A percentile compares a stretch with the other conserved stretches of the same genome.
Conservation (phyloP, 2,797 vertebrate genomes). For the Epinephelus malabaricus region DNA sequence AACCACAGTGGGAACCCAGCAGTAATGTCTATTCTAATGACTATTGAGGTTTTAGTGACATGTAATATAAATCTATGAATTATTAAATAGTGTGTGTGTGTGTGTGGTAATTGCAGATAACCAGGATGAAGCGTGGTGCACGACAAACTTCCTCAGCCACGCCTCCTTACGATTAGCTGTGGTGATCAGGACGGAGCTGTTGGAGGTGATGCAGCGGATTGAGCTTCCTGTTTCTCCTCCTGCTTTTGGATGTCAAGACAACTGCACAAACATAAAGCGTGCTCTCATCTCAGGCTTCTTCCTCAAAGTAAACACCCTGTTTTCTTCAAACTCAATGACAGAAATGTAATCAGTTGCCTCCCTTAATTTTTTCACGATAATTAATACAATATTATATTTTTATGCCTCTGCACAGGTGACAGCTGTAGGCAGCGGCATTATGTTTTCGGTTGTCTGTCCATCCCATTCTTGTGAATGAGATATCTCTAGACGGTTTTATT, state of each 20-base stretch:
- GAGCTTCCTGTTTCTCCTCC: constrained; percentile 94
- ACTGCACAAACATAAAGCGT: constrained; percentile 91
- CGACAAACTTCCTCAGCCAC: constrained; percentile 87
- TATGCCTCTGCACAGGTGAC: too few relatives aligned
- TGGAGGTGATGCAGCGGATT: constrained; percentile 94
- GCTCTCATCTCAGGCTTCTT: constrained; percentile 96
- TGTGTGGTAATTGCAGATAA: constrained; percentile 81
- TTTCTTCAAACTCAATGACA: not conserved
- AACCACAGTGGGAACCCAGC: not conserved
- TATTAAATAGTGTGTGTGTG: not conserved
- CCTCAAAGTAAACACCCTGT: constrained; percentile 87
- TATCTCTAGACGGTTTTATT: too few relatives aligned
- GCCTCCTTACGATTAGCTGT: constrained; percentile 88
- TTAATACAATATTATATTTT: too few relatives aligned
- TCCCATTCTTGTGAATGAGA: too few relatives aligned
- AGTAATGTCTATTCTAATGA: not conserved
- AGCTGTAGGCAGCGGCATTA: too few relatives aligned
- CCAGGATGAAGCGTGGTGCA: constrained; percentile 91
- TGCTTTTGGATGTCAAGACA: constrained; percentile 92
- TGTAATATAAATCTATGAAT: not conserved
- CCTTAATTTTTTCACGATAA: not conserved
- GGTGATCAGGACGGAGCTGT: constrained; percentile 90
- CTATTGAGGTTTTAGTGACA: not conserved
- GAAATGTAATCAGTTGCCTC: not conserved
- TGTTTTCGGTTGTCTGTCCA: too few relatives aligned